Percentiles rank a stretch among this genome's conserved stretches.
Evolutionary conservation across 2,888 invertebrate genomes (phyloP).

Genomic region (Tipula lateralis): DNA sequence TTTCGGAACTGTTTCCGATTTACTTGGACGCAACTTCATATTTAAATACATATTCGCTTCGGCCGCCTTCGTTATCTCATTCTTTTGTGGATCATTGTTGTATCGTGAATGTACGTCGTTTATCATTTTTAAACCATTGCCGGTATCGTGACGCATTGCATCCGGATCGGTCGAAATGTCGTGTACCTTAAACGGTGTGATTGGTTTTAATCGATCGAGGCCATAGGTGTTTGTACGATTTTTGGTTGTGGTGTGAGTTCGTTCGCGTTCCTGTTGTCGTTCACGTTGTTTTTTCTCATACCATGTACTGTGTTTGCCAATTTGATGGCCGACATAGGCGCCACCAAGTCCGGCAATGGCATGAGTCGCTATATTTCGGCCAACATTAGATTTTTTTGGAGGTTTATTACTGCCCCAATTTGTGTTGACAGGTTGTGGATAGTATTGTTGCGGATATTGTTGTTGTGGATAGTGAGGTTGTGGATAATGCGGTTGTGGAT

Average conservation of each 20-base stretch:
- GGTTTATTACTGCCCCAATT: not conserved
- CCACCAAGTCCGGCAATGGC: constrained; percentile 14
- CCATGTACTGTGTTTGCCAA: not conserved
- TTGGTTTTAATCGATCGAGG: not conserved
- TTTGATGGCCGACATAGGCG: constrained; percentile 13
- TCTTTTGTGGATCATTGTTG: constrained; percentile 20
- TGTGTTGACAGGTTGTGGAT: not conserved
- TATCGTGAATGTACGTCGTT: not conserved
- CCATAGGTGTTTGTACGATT: not conserved
- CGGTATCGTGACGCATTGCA: not conserved
- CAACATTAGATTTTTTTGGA: not conserved
- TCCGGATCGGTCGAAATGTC: not conserved
- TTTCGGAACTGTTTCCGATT: not conserved
- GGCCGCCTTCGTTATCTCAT: constrained; percentile 25
- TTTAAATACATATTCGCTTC: not conserved
- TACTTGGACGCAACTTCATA: constrained; percentile 13
- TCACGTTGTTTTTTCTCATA: not conserved
- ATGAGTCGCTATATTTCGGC: not conserved
- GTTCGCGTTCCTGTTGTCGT: not conserved
- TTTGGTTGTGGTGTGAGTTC: not conserved
- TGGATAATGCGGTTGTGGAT: not conserved
- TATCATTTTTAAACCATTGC: not conserved
- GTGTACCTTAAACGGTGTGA: not conserved
- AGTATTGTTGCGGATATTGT: not conserved
- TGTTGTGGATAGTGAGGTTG: not conserved